A percentile compares a stretch with the other conserved stretches of the same genome.
Conservation (phyloP, 2,113 vertebrate species). For the Caracal caracal region DNA sequence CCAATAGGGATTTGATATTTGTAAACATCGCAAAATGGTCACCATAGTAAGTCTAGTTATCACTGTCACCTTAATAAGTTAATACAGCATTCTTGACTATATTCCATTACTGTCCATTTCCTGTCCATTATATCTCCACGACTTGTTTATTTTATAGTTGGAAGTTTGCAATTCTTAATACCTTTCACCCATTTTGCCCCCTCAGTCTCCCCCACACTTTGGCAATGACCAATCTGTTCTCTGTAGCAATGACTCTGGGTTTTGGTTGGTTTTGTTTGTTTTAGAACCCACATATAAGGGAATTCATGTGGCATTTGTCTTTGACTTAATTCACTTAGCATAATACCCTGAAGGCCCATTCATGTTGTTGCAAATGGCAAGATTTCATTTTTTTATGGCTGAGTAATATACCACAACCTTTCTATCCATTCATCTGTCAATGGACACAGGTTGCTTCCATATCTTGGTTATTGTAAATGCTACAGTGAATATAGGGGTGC, state of each 20-base stretch:
- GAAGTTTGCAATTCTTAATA: neutral
- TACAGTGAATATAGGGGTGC: neutral
- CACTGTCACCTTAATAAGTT: neutral
- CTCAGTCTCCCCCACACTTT: neutral
- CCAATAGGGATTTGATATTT: neutral
- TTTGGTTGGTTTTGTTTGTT: neutral
- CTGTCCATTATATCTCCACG: neutral
- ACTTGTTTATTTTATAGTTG: neutral
- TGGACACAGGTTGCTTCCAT: neutral
- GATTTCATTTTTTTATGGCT: neutral
- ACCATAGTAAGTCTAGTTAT: neutral
- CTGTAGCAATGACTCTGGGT: neutral
- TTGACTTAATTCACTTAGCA: neutral
- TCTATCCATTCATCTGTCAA: neutral
- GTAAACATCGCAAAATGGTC: neutral
- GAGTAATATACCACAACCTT: neutral
- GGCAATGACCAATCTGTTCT: neutral
- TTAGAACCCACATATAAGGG: neutral
- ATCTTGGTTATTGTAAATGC: neutral
- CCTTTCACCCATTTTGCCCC: neutral
- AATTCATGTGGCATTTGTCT: neutral
- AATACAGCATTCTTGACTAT: neutral
- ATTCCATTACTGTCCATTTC: neutral
- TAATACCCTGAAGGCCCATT: neutral
- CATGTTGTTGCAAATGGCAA: neutral